Base-by-base conservation (phyloP, 2,113 vertebrate species). In the Callorhinus ursinus region DNA sequence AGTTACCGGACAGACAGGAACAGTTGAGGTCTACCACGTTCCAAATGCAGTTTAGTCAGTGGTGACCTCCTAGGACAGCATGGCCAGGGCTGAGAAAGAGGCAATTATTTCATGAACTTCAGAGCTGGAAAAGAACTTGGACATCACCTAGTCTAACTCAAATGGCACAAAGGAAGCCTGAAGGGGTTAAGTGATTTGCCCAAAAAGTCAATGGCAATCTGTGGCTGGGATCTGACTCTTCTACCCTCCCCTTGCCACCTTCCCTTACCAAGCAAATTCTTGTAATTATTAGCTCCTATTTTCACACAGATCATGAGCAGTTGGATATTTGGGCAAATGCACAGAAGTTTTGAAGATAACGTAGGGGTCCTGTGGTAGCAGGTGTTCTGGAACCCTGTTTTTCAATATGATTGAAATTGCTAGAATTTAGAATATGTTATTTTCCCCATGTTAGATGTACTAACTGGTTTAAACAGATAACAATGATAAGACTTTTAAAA, bases 401-500 rank as follows among this genome's bases (percentile, higher is more conserved):
- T 95, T 33, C 16, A 95, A 5, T 79, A n/a, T 2, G 18, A 84
- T 15, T 3, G 42, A 93, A 84, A 59, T 5, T 65, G 9, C 13
- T 71, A 5, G 14, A 93, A 93, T 61, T 81, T 85, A 93, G 33
- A 95, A 26, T 94, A 82, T 83, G 5, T 80, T 67, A 12, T 67
- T 77, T 94, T 31, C 16, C 28, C 28, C 18, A 33, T 9, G 26
- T 51, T 86, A 74, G 84, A 61, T 12, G 71, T 89, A 31, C 36
- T 94, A 65, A 88, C 16, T 94, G 22, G 65, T 76, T 95, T 72
- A 94, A 88, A 84, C 3, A 39, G 31, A 49, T 90, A 96, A 57
- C 1, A 87, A 67, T 59, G 94, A 33, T 88, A 88, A 65, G 46
- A 88, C 26, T 67, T 21, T 1, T 8, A 59, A 71, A 74, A 5